These are phyloP conservation scores for Pluvianellus socialis DNA, from an alignment of 2,113 vertebrate genomes.

Conservation along the genomic window DNA sequence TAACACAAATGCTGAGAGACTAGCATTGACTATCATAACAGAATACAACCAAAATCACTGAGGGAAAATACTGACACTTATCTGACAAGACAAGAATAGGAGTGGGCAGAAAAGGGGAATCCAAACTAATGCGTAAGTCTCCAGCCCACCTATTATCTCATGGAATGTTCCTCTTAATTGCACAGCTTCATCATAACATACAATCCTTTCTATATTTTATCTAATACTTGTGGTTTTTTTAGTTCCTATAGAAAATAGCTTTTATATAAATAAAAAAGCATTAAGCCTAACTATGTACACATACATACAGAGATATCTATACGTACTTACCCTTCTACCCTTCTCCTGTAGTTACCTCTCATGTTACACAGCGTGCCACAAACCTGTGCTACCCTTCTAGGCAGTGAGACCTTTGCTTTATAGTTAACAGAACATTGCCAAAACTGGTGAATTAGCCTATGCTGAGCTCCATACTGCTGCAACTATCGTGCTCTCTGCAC, in stretches of 20 bases:
- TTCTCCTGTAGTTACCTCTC: background rate
- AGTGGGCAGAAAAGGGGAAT: background rate
- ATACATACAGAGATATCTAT: background rate
- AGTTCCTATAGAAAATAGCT: background rate
- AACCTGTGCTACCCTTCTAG: background rate
- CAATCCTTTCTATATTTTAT: background rate
- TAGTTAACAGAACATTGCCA: background rate
- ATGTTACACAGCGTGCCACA: rapidly evolving
- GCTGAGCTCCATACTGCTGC: background rate
- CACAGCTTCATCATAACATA: background rate
- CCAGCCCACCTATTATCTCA: background rate
- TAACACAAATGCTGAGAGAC: background rate
- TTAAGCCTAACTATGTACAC: background rate
- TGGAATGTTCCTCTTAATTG: background rate
- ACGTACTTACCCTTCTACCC: background rate
- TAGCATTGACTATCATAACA: background rate
- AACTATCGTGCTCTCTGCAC: background rate
- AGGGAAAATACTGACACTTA: background rate
- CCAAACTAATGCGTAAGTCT: background rate
- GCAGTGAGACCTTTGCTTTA: background rate
- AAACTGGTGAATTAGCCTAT: background rate
- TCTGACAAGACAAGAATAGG: background rate
- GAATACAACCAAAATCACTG: background rate
- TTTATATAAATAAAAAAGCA: background rate
- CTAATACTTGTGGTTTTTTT: background rate